Base-by-base conservation (phyloP, 2,113 vertebrate species). In the Glaucomys volans region DNA sequence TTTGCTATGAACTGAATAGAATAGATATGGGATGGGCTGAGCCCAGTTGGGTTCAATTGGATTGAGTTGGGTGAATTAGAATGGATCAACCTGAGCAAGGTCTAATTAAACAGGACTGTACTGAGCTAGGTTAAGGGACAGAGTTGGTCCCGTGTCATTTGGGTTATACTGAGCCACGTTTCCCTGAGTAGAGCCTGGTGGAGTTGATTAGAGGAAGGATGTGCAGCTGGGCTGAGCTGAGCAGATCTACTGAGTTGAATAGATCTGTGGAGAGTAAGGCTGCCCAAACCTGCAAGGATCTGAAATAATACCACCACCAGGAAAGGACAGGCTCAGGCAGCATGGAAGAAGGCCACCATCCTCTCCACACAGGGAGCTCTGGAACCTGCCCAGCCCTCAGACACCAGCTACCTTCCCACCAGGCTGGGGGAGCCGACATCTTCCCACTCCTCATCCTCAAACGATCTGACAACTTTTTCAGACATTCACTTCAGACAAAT, bases 361-460 rank as follows among this genome's bases (percentile, higher is more conserved):
- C 0, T 99, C 99, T 44, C 99, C 99, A 0, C 99, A 99, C 47
- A 97, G 98, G 0, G 96, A 98, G 30, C 87, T 99, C 50, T 99
- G 98, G 98, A 99, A 96, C 95, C 98, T 98, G 67, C 96, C 98
- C 96, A 97, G 95, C 97, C 97, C 54, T 50, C 96, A 32, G 99
- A 99, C 98, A 99, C 66, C 97, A 96, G 75, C 85, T 98, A 82
- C 97, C 97, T 64, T 96, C 50, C 66, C 98, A 98, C 37, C 93
- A 5, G 90, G 94, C 72, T 98, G 47, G 82, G 64, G 0, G 99
- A 99, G 86, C 98, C 98, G 44, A 99, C 98, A 97, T 99, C 99
- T 93, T 99, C 99, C 92, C 99, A 99, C 95, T 99, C 98, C 42
- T 99, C 99, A 59, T 99, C 99, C 44, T 99, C 99, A 94, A 99